Conservation (phyloP, 2,797 vertebrate species). For the Halcyon leucocephala region DNA sequence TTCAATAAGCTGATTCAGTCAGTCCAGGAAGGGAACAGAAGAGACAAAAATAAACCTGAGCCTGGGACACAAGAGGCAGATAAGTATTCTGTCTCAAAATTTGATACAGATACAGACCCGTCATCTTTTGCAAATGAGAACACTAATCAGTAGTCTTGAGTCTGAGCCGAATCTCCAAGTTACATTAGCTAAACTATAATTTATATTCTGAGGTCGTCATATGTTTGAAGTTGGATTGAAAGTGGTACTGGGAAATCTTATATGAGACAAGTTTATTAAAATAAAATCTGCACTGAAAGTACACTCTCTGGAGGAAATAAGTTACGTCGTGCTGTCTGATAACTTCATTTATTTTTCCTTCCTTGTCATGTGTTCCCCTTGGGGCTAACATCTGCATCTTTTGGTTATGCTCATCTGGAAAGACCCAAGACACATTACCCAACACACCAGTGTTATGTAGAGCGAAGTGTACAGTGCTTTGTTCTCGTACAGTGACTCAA, state of each 20-base stretch:
- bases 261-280: slow-evolving; percentile 30
- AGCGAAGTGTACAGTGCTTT: not conserved
- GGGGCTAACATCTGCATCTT: not conserved
- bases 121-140: slow-evolving; percentile 24
- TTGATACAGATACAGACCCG: not conserved
- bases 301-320: not conserved
- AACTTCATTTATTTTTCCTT: not conserved
- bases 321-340: not conserved
- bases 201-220: not conserved
- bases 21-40: not conserved
- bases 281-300: not conserved
- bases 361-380: not conserved
- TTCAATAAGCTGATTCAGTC: not conserved
- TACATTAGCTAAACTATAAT: slow-evolving; percentile 7
- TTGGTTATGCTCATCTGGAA: not conserved
- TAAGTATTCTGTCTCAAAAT: slow-evolving; percentile 11
- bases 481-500: not conserved
- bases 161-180: slow-evolving; percentile 17
- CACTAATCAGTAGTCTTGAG: slow-evolving; percentile 3
- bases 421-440: not conserved
- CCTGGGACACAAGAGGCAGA: not conserved
- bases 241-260: not conserved
- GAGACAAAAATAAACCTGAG: slow-evolving; percentile 10
- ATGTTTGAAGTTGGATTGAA: not conserved
- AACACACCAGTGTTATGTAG: not conserved